Evolutionary conservation across 2,113 vertebrate genomes (phyloP).

Genomic region (Cryptomyrus ogoouensis): DNA sequence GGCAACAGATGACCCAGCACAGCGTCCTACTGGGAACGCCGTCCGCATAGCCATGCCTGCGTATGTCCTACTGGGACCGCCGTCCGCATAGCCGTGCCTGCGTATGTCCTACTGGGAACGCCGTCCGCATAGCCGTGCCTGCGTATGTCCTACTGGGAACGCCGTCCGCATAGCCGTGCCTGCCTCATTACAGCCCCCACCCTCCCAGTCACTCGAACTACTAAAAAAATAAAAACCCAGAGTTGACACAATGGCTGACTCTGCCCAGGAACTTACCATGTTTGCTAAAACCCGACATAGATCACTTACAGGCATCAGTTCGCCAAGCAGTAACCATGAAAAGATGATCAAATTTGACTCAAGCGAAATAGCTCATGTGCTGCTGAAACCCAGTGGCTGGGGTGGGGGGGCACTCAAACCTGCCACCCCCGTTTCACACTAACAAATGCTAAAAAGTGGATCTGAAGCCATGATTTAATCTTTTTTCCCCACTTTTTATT

Average conservation of each 20-base stretch:
- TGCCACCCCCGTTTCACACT: background rate
- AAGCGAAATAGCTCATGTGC: background rate
- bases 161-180: background rate
- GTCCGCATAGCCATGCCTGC: background rate
- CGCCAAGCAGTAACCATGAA: background rate
- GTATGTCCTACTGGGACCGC: background rate
- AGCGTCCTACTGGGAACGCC: background rate
- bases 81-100: background rate
- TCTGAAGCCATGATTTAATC: background rate
- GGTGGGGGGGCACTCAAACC: background rate
- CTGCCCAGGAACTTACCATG: background rate
- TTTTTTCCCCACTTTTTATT: constrained; percentile 56
- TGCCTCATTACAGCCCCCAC: background rate
- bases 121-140: background rate
- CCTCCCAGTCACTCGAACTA: background rate
- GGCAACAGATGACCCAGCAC: background rate
- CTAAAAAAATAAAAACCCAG: background rate
- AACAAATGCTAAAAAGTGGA: background rate
- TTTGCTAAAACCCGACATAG: background rate
- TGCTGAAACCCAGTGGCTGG: background rate
- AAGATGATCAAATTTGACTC: background rate
- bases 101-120: background rate
- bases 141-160: background rate
- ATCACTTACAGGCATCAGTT: background rate
- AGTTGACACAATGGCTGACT: background rate